A percentile compares a stretch with the other conserved stretches of the same genome.
phyloP scores from a whole-genome alignment of 2,113 vertebrate genomes.

The Rhea americana region DNA sequence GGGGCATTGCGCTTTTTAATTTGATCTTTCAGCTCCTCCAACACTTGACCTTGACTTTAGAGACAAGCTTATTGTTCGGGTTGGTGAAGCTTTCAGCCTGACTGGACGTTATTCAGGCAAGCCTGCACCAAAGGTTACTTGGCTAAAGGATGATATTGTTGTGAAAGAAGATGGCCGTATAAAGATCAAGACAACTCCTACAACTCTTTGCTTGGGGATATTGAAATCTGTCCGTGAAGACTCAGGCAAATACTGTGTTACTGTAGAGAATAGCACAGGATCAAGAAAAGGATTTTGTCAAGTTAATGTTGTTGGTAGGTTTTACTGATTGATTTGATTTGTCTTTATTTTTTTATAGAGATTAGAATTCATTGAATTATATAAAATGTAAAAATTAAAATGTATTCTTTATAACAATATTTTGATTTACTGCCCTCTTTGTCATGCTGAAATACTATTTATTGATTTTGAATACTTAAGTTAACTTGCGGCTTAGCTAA shows the following conservation, averaged over 20 bases:
- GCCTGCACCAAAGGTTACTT: slow-evolving; percentile 89
- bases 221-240: slow-evolving; percentile 89
- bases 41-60: slow-evolving; percentile 95
- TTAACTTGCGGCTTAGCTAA: not conserved
- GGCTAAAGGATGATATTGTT: slow-evolving; percentile 89
- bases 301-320: slow-evolving; percentile 91
- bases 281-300: slow-evolving; percentile 92
- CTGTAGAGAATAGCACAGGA: slow-evolving; percentile 93
- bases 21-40: slow-evolving; percentile 85
- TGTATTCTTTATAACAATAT: not conserved
- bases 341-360: not conserved
- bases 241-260: slow-evolving; percentile 92
- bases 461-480: not conserved
- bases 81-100: slow-evolving; percentile 92
- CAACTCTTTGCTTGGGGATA: slow-evolving; percentile 86
- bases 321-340: not conserved
- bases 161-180: slow-evolving; percentile 87
- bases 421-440: not conserved
- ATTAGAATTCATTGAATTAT: not conserved
- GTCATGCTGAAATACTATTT: not conserved
- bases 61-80: slow-evolving; percentile 90
- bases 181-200: slow-evolving; percentile 87
- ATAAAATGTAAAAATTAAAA: not conserved
- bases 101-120: slow-evolving; percentile 93
- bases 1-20: slow-evolving; percentile 10